These are phyloP conservation scores for Cryptotis parvus DNA, from an alignment of 2,113 vertebrate species.

Conservation along the genomic window DNA sequence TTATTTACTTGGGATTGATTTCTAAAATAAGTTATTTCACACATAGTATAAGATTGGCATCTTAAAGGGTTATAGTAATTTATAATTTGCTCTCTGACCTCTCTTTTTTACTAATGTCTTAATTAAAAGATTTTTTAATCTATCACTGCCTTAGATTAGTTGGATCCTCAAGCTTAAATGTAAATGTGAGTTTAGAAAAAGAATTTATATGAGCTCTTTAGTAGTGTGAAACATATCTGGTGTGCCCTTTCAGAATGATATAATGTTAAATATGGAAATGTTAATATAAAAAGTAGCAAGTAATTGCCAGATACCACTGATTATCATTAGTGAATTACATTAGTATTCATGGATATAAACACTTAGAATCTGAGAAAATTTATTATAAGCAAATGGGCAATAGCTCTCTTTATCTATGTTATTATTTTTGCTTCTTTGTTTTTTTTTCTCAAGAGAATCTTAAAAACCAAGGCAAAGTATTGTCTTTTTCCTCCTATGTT, in stretches of 20 bases:
- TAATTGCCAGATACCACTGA: conserved; percentile 29
- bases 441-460: not conserved
- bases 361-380: not conserved
- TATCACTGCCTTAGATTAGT: not conserved
- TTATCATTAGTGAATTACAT: conserved; percentile 25
- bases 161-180: not conserved
- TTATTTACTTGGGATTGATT: conserved; percentile 27
- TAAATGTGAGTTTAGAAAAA: conserved; percentile 41
- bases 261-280: conserved; percentile 33
- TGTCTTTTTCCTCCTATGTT: not conserved
- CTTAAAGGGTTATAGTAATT: not conserved
- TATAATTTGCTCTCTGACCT: not conserved
- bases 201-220: conserved; percentile 28
- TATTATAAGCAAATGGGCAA: not conserved
- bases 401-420: not conserved
- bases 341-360: conserved; percentile 6
- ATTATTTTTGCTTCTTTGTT: not conserved
- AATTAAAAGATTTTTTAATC: conserved; percentile 16
- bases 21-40: not conserved
- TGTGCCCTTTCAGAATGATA: conserved; percentile 42
- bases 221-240: not conserved
- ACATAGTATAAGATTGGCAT: not conserved
- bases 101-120: not conserved
- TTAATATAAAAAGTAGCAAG: conserved; percentile 39
- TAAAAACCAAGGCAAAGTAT: not conserved